phyloP scores from a whole-genome alignment of 92 coral and sea anemone genomes.

The Umimayanthus kanabou region DNA sequence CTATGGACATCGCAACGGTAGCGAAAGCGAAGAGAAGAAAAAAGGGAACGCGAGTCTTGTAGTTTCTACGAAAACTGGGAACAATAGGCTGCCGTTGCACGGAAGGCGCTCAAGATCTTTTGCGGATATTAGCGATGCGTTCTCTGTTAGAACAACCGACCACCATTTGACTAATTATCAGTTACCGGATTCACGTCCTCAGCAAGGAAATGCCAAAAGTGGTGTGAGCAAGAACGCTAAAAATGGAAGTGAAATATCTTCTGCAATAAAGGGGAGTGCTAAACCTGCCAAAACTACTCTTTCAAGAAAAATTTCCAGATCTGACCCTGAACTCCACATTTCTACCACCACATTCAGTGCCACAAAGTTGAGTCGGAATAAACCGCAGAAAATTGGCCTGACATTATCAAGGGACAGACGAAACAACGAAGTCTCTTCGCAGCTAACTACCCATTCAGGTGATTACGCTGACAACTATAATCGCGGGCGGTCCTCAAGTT shows the following conservation, averaged over 20 bases:
- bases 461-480: background rate
- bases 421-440: background rate
- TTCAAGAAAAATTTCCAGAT: conserved; percentile 12
- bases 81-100: background rate
- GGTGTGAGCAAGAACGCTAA: background rate
- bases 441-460: background rate
- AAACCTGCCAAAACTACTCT: background rate
- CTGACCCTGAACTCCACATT: background rate
- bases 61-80: background rate
- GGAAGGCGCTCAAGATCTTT: background rate
- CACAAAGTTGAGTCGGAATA: background rate
- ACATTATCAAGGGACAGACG: background rate
- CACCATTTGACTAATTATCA: background rate
- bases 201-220: background rate
- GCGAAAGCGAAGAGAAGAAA: background rate
- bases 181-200: background rate
- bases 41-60: background rate
- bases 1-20: background rate
- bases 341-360: background rate
- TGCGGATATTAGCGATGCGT: background rate
- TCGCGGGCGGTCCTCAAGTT: conserved; percentile 17
- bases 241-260: background rate
- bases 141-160: background rate
- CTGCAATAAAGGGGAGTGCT: background rate
- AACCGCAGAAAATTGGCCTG: background rate